phyloP scores from a whole-genome alignment of 2,888 invertebrate species.

The Lepidocyrtinus sp. region DNA sequence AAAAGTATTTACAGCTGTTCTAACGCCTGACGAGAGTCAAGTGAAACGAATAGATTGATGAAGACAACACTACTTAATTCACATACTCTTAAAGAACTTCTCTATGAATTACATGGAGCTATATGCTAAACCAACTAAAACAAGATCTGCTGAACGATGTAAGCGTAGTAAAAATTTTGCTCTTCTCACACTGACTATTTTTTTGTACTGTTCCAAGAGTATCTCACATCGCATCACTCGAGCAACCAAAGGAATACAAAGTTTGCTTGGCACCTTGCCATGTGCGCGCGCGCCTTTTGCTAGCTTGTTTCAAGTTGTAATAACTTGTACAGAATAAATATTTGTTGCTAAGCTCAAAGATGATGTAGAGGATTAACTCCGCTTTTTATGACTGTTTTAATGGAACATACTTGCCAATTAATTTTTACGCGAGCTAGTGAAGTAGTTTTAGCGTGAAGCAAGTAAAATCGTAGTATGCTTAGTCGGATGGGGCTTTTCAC shows the following conservation, averaged over 20 bases:
- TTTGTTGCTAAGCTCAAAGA: not conserved
- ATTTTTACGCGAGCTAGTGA: no score
- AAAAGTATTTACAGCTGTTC: no score
- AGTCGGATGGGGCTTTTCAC: no score
- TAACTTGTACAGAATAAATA: not conserved
- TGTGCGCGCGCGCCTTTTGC: no score
- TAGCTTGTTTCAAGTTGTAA: no score
- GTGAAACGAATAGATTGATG: not conserved
- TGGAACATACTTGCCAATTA: conserved; percentile 5
- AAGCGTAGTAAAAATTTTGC: not conserved
- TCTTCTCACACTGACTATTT: not conserved
- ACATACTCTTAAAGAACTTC: not conserved
- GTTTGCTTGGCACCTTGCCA: conserved; percentile 18
- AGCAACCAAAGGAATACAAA: not conserved
- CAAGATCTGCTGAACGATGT: not conserved
- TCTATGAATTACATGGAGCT: not conserved
- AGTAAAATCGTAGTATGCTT: no score
- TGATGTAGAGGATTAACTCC: conserved; percentile 1
- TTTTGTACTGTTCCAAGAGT: not conserved
- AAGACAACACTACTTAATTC: not conserved
- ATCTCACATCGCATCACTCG: not conserved
- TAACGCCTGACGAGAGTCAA: not conserved
- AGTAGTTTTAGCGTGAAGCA: no score
- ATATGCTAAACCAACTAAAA: not conserved
- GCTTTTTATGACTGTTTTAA: not conserved